These are phyloP conservation scores for Papilio protenor DNA, from an alignment of 2,888 invertebrate species.

Conservation along the genomic window DNA sequence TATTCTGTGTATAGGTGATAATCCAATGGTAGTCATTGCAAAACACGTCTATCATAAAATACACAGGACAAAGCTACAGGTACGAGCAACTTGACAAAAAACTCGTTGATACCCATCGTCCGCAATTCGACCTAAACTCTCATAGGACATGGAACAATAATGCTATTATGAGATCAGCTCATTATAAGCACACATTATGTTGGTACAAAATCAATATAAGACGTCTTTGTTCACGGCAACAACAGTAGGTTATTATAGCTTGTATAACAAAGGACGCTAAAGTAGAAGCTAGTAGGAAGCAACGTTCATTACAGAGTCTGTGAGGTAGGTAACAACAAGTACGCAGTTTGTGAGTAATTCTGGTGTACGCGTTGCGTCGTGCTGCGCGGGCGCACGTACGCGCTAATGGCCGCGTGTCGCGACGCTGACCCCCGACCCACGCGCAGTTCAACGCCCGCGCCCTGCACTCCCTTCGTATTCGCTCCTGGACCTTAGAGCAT, in stretches of 20 bases:
- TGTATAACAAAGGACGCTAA: conserved; percentile 20
- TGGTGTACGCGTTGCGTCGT: conserved; percentile 57
- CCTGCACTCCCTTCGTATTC: conserved; percentile 54
- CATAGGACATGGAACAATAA: conserved; percentile 22
- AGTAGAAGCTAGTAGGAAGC: conserved; percentile 12
- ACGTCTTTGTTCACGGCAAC: conserved; percentile 20
- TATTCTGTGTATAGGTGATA: background rate
- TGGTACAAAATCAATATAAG: conserved; percentile 10
- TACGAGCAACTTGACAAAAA: background rate
- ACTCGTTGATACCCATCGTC: background rate
- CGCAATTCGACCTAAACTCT: conserved; percentile 4
- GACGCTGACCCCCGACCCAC: conserved; percentile 82
- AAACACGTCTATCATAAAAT: conserved; percentile 2
- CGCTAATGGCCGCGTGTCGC: conserved; percentile 79
- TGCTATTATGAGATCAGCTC: conserved; percentile 4
- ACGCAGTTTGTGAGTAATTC: conserved; percentile 42
- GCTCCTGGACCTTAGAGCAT: conserved; percentile 51
- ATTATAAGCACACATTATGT: conserved; percentile 12
- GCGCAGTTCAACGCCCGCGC: conserved; percentile 79
- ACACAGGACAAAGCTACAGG: background rate
- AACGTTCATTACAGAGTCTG: background rate
- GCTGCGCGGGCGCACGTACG: conserved; percentile 64
- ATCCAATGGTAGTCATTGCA: background rate
- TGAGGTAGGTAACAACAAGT: background rate
- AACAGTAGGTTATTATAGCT: conserved; percentile 1